phyloP scores from a whole-genome alignment of 2,113 vertebrate genomes.

The Piaya cayana region DNA sequence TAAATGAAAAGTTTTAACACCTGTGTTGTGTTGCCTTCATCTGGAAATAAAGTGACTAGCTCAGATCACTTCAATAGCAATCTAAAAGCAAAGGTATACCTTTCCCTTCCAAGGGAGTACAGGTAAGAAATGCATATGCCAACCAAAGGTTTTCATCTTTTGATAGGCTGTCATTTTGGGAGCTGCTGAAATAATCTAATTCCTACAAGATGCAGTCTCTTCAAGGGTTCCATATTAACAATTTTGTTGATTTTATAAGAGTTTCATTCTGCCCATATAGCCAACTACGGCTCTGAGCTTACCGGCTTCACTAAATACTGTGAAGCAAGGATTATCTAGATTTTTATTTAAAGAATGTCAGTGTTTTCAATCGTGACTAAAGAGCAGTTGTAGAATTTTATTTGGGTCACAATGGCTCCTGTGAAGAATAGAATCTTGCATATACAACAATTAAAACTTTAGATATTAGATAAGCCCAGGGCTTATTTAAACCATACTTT shows the following conservation, averaged over 20 bases:
- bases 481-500: neutral
- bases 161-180: neutral
- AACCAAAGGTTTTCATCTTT: neutral
- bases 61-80: neutral
- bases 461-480: neutral
- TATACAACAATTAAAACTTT: neutral
- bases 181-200: neutral
- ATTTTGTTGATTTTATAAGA: neutral
- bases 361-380: neutral
- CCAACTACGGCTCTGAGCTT: neutral
- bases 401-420: neutral
- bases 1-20: neutral
- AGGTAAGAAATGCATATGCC: neutral
- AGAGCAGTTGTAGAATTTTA: neutral
- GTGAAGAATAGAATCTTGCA: neutral
- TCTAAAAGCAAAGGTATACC: neutral
- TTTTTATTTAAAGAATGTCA: neutral
- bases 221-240: neutral
- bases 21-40: neutral
- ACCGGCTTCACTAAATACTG: neutral
- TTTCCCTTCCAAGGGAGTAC: neutral
- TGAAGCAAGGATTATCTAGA: neutral
- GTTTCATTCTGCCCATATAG: neutral
- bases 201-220: neutral
- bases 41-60: neutral